Evolutionary conservation across 2,113 vertebrate species (phyloP), one percentile per base, ranked within the genome.

Genomic region (Centropus unirufus): DNA sequence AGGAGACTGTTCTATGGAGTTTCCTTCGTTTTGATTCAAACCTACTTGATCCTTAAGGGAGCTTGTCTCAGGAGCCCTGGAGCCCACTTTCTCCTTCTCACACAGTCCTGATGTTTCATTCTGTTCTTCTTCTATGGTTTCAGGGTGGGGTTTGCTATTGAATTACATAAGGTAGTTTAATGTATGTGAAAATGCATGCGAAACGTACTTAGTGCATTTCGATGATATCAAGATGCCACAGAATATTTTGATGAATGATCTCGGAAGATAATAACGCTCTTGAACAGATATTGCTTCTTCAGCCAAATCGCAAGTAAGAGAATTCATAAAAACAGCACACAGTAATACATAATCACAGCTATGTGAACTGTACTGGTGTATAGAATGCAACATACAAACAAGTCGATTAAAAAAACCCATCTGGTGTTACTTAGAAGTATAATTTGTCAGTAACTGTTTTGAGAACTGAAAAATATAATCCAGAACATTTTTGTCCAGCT

Each of bases 51-150:
- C 93, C 83, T 77, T 92, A 92, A 73, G 20, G 32, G 44, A 61
- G 59, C 46, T 87, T 87, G 79, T 81, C 61, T 91, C 59, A 26
- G 92, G 44, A 94, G 89, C 89, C 62, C 36, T 4, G 13, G 72
- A 91, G 58, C 55, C 27, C 40, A 20, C 14, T 11, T 82, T 58
- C 40, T 96, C 96, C 29, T 97, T 97, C 93, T 97, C 97, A 82
- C 57, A 81, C 11, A 92, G 76, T 91, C 79, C 93, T 83, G 96
- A 80, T 22, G 76, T 89, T 92, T 98, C 98, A 85, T 83, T 97
- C 83, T 97, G 93, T 89, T 98, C 98, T 95, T 99, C 98, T 94
- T 98, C 92, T 94, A 98, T 98, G 23, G 98, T 97, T 95, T 98
- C 98, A 89, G 97, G 97, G 57, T 96, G 97, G 51, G 62, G 54